A percentile compares a stretch with the other conserved stretches of the same genome.
These are phyloP conservation scores for Acrobasis suavella DNA, from an alignment of 2,888 invertebrate genomes.

Conservation along the genomic window DNA sequence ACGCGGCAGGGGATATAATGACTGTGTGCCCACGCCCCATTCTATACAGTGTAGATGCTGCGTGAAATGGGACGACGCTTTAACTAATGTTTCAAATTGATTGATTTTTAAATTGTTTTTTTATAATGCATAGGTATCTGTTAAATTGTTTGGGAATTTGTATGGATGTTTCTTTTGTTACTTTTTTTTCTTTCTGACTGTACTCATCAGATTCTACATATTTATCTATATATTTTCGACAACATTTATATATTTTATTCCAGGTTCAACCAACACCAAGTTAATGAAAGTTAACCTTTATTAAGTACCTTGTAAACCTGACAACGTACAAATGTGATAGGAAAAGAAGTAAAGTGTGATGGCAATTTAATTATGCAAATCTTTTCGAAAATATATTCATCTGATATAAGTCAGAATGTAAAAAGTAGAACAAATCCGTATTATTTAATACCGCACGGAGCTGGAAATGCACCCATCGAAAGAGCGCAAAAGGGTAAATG, in stretches of 20 bases:
- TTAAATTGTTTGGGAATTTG: neutral
- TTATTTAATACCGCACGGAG: constrained; percentile 76
- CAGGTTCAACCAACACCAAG: too few relatives aligned
- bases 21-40: constrained; percentile 9
- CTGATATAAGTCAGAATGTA: constrained; percentile 55
- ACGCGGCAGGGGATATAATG: constrained; percentile 47
- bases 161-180: neutral
- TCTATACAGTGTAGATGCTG: constrained; percentile 41
- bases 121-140: neutral
- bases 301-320: too few relatives aligned
- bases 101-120: constrained; percentile 4
- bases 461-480: constrained; percentile 77
- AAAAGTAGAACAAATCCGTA: constrained; percentile 70
- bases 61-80: constrained; percentile 25
- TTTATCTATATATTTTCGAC: too few relatives aligned
- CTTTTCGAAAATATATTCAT: constrained; percentile 39
- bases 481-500: constrained; percentile 80
- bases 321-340: too few relatives aligned
- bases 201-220: too few relatives aligned
- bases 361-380: neutral
- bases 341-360: too few relatives aligned
- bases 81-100: constrained; percentile 27
- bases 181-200: neutral
- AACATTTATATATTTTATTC: too few relatives aligned
- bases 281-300: too few relatives aligned